Evolutionary conservation across 1,140 invertebrate species (phyloP).

Genomic region (Cotesia glomerata): DNA sequence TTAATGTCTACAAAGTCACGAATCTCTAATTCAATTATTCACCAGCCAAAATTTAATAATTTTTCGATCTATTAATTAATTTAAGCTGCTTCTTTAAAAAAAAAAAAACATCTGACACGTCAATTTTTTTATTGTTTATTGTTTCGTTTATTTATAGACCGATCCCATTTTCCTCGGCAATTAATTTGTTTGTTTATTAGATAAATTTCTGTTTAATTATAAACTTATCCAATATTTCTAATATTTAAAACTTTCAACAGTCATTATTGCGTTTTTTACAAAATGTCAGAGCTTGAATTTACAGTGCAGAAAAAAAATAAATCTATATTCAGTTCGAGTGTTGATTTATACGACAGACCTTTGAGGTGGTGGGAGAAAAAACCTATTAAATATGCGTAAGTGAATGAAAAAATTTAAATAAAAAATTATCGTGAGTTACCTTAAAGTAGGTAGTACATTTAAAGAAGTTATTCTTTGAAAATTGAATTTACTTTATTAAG

Average conservation of each 20-base stretch:
- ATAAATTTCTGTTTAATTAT: too few relatives aligned
- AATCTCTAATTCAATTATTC: constrained; percentile 27
- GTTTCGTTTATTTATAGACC: too few relatives aligned
- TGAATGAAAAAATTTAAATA: background rate
- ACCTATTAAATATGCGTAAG: constrained; percentile 51
- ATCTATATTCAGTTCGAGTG: constrained; percentile 32
- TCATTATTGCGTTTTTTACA: too few relatives aligned
- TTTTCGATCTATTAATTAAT: background rate
- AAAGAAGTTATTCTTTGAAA: background rate
- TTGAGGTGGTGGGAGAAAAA: constrained; percentile 46
- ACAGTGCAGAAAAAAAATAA: constrained; percentile 5
- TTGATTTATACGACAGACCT: constrained; percentile 39
- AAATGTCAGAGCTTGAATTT: background rate
- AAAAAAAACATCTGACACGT: too few relatives aligned
- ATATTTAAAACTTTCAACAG: too few relatives aligned
- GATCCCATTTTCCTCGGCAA: too few relatives aligned
- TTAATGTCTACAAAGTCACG: constrained; percentile 32
- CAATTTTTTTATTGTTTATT: too few relatives aligned
- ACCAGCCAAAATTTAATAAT: constrained; percentile 6
- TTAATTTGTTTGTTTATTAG: too few relatives aligned
- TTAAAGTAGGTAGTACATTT: too few relatives aligned
- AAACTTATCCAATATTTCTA: too few relatives aligned
- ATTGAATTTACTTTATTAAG: background rate
- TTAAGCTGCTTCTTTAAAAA: too few relatives aligned
- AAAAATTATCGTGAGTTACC: background rate